A percentile compares a stretch with the other conserved stretches of the same genome.
Evolutionary conservation across 2,797 vertebrate species (phyloP).

Genomic region (Loris lydekkerianus): DNA sequence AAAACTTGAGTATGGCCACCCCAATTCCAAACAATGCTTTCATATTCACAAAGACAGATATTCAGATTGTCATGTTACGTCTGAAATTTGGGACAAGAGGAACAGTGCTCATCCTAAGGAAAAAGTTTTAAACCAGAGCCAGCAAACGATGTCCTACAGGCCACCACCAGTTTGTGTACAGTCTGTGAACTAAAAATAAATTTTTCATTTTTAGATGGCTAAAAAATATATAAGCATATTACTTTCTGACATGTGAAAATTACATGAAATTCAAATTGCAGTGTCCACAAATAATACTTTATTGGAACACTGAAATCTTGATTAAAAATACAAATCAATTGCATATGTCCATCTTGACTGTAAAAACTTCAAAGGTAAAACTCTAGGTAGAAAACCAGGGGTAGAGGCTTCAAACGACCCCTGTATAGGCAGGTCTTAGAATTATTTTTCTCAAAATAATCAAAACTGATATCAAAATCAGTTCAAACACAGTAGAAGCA

Average conservation of each 20-base stretch:
- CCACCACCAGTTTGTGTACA: background rate
- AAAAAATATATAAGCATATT: background rate
- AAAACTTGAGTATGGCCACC: background rate
- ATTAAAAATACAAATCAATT: slow-evolving; percentile 1
- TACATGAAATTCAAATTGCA: slow-evolving; percentile 23
- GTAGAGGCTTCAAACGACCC: background rate
- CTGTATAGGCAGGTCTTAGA: background rate
- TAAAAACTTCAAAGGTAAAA: slow-evolving; percentile 5
- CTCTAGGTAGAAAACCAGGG: background rate
- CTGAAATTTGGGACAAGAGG: background rate
- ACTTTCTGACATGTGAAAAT: background rate
- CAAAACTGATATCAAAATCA: background rate
- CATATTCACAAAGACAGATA: background rate
- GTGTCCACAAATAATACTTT: slow-evolving; percentile 6
- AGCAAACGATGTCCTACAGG: background rate
- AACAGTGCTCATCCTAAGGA: background rate
- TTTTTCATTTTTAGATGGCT: background rate
- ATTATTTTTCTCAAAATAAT: background rate
- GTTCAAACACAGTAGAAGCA: background rate
- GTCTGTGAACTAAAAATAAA: background rate
- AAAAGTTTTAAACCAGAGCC: background rate
- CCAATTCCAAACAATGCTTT: background rate
- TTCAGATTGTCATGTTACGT: background rate
- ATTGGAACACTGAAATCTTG: background rate
- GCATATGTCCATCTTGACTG: background rate